Evolutionary conservation across 2,888 invertebrate genomes (phyloP), one percentile per base, ranked within the genome.

Genomic region (Eristalis intricaria): DNA sequence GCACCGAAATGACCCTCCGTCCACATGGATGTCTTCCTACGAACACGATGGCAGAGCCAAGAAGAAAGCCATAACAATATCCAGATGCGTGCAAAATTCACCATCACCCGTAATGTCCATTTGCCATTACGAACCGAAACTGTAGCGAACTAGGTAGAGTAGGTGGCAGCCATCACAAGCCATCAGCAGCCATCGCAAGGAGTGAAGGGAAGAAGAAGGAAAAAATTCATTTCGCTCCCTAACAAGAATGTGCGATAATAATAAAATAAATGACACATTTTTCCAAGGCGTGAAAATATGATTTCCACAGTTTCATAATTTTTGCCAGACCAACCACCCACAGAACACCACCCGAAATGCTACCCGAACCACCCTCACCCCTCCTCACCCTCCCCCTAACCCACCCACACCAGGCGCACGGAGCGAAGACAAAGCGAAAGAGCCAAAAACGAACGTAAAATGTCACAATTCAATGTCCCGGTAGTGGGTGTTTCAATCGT

Each of bases 171-270:
- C 38, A 38, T 38, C 38, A 38, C 26, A 75, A 23, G 56, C 60
- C 38, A 38, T 38, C 38, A 38, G 13, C 58, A 58, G 26, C 38
- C 66, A 63, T 22, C 64, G 40, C 60, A 69, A 22, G 2, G 58
- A n/a, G n/a, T n/a, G n/a, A 22, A 19, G 38, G n/a, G 71, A 32
- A 56, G 43, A 64, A 23, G 35, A 68, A 8, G 50, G 65, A 60
- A 38, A 65, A 74, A 87, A 87, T 87, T 87, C 86, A 87, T 87
- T 87, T 83, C 78, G 83, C 83, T 75, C 40, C 75, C 43, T 83
- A 83, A 83, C 86, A 87, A 83, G 79, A 84, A 83, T 83, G 86
- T 87, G 86, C 86, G 83, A 87, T 87, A 87, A 83, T 87, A 87
- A 87, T 87, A 87, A 87, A 87, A 87, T 83, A 83, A 83, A 87